Percentiles rank a stretch among this genome's conserved stretches.
Evolutionary conservation across 1,140 invertebrate genomes (phyloP).

Genomic region (Colletes latitarsis): DNA sequence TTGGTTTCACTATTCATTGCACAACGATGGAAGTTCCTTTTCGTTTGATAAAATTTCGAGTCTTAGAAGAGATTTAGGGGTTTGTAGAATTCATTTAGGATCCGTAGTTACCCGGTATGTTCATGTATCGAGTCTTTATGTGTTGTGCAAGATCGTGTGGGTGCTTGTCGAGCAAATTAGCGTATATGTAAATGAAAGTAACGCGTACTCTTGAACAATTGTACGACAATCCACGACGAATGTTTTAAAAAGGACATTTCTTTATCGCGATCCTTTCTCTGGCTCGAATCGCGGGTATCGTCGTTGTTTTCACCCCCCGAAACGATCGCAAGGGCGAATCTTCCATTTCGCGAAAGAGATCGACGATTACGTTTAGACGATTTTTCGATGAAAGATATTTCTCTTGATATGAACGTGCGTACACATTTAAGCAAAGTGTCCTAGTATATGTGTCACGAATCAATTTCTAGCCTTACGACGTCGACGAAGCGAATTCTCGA

Average conservation of each 20-base stretch:
- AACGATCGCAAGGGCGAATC: slow-evolving; percentile 16
- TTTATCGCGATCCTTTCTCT: neutral
- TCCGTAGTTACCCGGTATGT: neutral
- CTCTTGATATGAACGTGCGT: slow-evolving; percentile 47
- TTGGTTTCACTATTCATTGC: neutral
- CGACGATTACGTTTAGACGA: slow-evolving; percentile 41
- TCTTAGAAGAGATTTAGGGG: neutral
- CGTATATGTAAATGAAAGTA: neutral
- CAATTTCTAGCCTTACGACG: slow-evolving; percentile 39
- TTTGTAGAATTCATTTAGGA: neutral
- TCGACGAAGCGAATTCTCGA: slow-evolving; percentile 40
- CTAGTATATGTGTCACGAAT: slow-evolving; percentile 43
- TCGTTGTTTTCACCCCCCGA: slow-evolving; percentile 28
- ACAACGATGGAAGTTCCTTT: neutral
- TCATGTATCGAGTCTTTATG: neutral
- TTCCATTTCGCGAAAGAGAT: slow-evolving; percentile 34
- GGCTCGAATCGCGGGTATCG: neutral
- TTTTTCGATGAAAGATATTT: slow-evolving; percentile 36
- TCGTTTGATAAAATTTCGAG: neutral
- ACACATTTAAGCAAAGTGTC: slow-evolving; percentile 49
- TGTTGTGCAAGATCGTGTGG: neutral
- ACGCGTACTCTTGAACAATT: neutral
- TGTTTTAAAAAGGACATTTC: neutral
- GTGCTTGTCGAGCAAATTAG: neutral
- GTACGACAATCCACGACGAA: slow-evolving; percentile 7